Evolutionary conservation across 2,113 vertebrate genomes (phyloP).

Genomic region (Isichthys henryi): DNA sequence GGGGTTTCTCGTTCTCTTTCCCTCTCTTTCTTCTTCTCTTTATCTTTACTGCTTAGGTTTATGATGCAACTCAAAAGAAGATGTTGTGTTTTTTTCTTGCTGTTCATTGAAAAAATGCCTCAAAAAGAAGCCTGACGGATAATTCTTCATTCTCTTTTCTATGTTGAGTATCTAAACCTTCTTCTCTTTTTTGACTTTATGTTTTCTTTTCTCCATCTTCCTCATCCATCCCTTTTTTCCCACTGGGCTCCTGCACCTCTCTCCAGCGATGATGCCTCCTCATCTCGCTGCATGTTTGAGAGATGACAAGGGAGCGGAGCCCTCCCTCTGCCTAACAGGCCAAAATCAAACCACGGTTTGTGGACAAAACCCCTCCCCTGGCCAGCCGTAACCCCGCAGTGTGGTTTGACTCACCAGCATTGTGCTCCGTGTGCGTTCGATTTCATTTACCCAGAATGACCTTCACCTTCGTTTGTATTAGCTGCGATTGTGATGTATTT

Average conservation of each 20-base stretch:
- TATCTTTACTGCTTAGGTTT: constrained; percentile 8
- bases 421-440: constrained; percentile 66
- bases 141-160: constrained; percentile 67
- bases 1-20: neutral
- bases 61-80: constrained; percentile 8
- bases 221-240: constrained; percentile 63
- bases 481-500: constrained; percentile 37
- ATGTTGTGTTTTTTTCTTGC: constrained; percentile 4
- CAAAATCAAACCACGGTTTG: constrained; percentile 99
- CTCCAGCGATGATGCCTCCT: constrained; percentile 98
- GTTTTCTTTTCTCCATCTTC: constrained; percentile 37
- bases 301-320: constrained; percentile 99
- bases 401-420: constrained; percentile 72
- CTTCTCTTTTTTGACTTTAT: constrained; percentile 69
- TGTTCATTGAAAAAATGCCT: neutral
- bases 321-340: constrained; percentile 99
- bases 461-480: constrained; percentile 24
- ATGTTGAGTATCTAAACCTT: constrained; percentile 74
- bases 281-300: constrained; percentile 99
- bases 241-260: constrained; percentile 84
- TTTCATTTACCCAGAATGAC: constrained; percentile 59
- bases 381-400: constrained; percentile 68
- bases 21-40: neutral
- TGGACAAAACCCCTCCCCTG: constrained; percentile 64
- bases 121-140: constrained; percentile 61